Conservation (phyloP, 2,113 vertebrate species). For the Melanerpes formicivorus region DNA sequence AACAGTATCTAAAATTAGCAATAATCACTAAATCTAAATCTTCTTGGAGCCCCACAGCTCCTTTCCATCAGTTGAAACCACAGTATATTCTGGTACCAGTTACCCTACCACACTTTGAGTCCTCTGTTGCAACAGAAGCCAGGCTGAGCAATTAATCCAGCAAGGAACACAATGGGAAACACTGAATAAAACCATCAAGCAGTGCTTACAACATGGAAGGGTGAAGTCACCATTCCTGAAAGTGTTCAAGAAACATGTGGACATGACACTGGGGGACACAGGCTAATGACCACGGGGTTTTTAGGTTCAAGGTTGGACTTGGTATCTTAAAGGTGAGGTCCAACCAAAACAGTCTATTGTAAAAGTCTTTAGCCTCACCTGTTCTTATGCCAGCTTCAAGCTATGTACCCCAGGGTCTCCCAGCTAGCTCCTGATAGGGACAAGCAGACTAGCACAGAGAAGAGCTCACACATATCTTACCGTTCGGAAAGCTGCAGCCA, state of each 20-base stretch:
- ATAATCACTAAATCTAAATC: neutral
- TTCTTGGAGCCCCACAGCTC: neutral
- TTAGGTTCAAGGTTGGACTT: too few species aligned
- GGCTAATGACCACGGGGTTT: too few species aligned
- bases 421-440: neutral
- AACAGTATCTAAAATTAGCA: neutral
- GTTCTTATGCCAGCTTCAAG: neutral
- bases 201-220: neutral
- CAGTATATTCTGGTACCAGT: neutral
- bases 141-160: neutral
- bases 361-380: neutral
- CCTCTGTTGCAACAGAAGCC: neutral
- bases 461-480: constrained; percentile 76
- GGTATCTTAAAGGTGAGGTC: too few species aligned
- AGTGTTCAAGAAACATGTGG: too few species aligned
- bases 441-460: neutral
- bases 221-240: too few species aligned
- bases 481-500: constrained; percentile 90
- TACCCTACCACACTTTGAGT: neutral
- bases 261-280: too few species aligned
- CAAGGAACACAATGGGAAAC: neutral
- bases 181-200: neutral
- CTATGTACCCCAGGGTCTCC: neutral
- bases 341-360: too few species aligned
- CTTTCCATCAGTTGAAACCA: neutral